phyloP scores from a whole-genome alignment of 1,140 invertebrate genomes.

The Heliconius eleuchia region DNA sequence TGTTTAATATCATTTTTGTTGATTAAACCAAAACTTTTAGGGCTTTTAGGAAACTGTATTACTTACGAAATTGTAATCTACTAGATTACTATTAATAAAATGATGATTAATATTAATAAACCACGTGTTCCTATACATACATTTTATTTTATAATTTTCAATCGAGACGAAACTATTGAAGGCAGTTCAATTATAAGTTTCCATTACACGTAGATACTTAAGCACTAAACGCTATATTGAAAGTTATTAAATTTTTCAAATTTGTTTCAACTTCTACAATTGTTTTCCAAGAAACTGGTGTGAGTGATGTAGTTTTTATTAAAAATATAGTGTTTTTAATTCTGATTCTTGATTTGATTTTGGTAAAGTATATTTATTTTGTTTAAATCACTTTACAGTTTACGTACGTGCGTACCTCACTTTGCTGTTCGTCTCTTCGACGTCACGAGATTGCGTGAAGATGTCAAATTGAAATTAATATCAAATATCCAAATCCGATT shows the following conservation, averaged over 20 bases:
- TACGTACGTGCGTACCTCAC: too few relatives aligned
- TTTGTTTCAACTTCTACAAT: conserved; percentile 9
- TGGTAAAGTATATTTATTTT: background rate
- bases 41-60: too few relatives aligned
- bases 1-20: too few relatives aligned
- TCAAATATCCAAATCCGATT: too few relatives aligned
- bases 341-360: background rate
- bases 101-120: too few relatives aligned
- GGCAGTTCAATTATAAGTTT: conserved; percentile 16
- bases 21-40: too few relatives aligned
- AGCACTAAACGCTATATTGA: conserved; percentile 6
- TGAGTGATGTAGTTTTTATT: background rate
- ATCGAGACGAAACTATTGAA: conserved; percentile 10
- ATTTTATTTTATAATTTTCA: background rate
- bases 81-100: too few relatives aligned
- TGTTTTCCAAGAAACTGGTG: background rate
- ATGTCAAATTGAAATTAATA: too few relatives aligned
- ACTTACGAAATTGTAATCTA: too few relatives aligned
- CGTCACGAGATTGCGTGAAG: too few relatives aligned
- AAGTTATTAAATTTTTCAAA: conserved; percentile 14
- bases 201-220: conserved; percentile 2
- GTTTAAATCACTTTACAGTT: too few relatives aligned
- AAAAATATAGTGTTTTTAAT: background rate
- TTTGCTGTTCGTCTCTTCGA: too few relatives aligned
- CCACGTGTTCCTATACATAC: background rate